Conservation (phyloP, 1,140 invertebrate genomes). For the Helicorthomorpha holstii region DNA sequence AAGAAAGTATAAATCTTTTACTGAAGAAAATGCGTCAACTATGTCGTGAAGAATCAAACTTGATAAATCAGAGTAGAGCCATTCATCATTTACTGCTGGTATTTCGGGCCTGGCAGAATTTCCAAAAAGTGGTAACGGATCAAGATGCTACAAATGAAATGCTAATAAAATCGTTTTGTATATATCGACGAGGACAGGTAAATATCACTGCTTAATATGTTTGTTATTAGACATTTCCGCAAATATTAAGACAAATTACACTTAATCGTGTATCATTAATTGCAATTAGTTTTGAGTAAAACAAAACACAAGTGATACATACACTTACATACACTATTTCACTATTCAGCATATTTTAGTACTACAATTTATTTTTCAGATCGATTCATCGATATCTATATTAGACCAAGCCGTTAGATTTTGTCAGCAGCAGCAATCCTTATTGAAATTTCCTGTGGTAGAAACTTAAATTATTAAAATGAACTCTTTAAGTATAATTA, state of each 20-base stretch:
- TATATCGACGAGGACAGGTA: background rate
- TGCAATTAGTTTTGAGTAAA: no score
- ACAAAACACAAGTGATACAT: no score
- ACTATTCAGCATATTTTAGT: background rate
- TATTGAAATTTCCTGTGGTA: background rate
- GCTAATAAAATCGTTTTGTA: background rate
- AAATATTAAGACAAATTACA: no score
- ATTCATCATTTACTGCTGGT: background rate
- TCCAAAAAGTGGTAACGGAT: background rate
- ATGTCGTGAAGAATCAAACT: background rate
- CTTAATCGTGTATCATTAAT: no score
- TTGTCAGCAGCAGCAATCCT: background rate
- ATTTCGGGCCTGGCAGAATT: background rate
- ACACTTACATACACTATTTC: background rate
- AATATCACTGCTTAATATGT: no score
- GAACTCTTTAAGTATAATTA: no score
- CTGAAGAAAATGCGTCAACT: constrained; percentile 10
- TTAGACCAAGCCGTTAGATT: background rate
- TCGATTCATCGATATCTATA: background rate
- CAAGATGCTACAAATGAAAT: background rate
- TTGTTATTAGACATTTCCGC: no score
- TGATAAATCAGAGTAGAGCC: background rate
- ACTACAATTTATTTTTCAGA: background rate
- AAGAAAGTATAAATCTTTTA: constrained; percentile 6
- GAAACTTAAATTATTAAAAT: no score